Conservation (phyloP, 2,888 invertebrate species). For the Latrodectus hesperus region DNA sequence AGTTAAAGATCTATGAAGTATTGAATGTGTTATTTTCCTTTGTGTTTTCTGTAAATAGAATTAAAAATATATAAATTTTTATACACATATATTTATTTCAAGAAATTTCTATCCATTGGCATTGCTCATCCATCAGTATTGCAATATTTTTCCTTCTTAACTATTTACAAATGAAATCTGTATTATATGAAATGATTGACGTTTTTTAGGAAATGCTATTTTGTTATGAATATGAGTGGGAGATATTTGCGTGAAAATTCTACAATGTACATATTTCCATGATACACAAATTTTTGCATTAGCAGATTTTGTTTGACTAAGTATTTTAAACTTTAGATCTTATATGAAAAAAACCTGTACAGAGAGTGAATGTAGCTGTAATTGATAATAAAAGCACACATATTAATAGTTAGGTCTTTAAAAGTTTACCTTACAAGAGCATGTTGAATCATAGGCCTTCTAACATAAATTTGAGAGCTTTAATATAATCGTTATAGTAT, state of each 20-base stretch:
- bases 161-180: constrained; percentile 18
- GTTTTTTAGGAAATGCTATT: constrained; percentile 55
- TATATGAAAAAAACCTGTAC: constrained; percentile 34
- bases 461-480: neutral
- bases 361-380: constrained; percentile 52
- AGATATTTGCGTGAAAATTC: constrained; percentile 35
- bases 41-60: neutral
- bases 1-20: neutral
- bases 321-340: constrained; percentile 49
- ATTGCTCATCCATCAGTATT: constrained; percentile 35
- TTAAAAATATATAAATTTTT: neutral
- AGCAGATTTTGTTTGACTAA: constrained; percentile 59
- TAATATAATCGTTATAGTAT: neutral
- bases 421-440: constrained; percentile 33
- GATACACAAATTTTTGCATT: constrained; percentile 54
- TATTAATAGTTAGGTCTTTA: constrained; percentile 49
- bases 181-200: constrained; percentile 41
- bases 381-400: constrained; percentile 61
- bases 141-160: constrained; percentile 15
- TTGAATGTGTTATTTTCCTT: neutral
- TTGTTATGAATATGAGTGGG: constrained; percentile 49
- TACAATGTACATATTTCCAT: constrained; percentile 64
- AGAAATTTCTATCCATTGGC: constrained; percentile 16
- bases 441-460: constrained; percentile 8
- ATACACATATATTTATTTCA: neutral